A percentile compares a stretch with the other conserved stretches of the same genome.
Conservation (phyloP, 2,797 vertebrate species). For the Eidolon dupreanum region DNA sequence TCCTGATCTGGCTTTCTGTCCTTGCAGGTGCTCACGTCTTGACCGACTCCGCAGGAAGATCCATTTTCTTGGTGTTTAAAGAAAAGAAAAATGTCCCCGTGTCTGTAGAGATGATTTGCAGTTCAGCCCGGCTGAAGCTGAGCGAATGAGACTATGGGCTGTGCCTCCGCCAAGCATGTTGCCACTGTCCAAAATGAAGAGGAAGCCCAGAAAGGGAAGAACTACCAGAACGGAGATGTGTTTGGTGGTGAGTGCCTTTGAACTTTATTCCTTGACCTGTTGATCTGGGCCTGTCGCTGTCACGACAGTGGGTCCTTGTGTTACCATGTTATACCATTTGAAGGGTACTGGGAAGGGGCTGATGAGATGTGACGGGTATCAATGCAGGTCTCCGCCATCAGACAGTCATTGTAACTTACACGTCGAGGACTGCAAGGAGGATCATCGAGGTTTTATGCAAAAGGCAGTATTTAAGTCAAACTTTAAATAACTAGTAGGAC, state of each 20-base stretch:
- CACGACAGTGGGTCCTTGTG: neutral
- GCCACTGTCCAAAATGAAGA: constrained; percentile 99
- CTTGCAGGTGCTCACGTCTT: constrained; percentile 74
- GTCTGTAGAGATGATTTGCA: constrained; percentile 89
- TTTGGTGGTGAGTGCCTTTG: constrained; percentile 92
- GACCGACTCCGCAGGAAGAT: constrained; percentile 55
- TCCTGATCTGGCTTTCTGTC: constrained; percentile 38
- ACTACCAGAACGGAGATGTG: constrained; percentile 98
- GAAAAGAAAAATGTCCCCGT: constrained; percentile 72
- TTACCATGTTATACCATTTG: fast-evolving
- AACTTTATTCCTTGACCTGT: neutral
- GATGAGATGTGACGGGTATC: neutral
- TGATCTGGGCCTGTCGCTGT: neutral
- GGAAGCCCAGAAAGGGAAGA: constrained; percentile 96
- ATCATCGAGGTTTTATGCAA: neutral
- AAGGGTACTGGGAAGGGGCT: too few relatives aligned
- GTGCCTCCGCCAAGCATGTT: constrained; percentile 99
- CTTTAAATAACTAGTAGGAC: neutral
- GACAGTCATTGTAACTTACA: neutral
- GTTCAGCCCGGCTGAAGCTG: constrained; percentile 86
- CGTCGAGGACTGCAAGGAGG: neutral
- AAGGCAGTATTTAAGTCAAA: neutral
- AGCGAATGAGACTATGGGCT: constrained; percentile 98
- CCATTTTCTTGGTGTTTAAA: constrained; percentile 74
- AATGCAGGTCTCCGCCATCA: neutral